Base-by-base conservation (phyloP, 2,113 vertebrate genomes). In the Promerops cafer region DNA sequence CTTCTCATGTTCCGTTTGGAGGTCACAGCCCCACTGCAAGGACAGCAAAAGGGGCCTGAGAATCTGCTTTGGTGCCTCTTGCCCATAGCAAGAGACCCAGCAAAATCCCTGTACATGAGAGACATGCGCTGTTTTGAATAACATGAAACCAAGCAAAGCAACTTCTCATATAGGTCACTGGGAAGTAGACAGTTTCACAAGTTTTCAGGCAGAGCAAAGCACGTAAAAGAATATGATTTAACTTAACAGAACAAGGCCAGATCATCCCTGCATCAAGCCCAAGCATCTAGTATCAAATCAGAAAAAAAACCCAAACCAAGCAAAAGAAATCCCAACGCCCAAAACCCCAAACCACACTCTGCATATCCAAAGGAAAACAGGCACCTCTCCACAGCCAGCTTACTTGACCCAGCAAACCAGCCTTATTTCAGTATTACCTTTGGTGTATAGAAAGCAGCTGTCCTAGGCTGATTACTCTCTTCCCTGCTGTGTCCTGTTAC, bases 1-100 rank as follows among this genome's bases (percentile, higher is more conserved):
- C 95, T 99, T 99, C 93, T 99, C 99, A 31, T 99, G 99, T 72
- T 99, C 99, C 1, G 98, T 99, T 76, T 99, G 98, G 84, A 99
- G 98, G 97, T 99, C 99, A 92, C 97, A 97, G 50, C 99, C 99
- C 99, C 99, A 99, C 99, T 99, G 97, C 47, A 94, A 94, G 90
- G 93, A 97, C 40, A 91, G 66, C 24, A 74, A 92, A 83, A 83
- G 11, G 20, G 23, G 49, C 11, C 21, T 72, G 42, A 7, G 31
- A 79, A 77, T 16, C 37, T 87, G 50, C 40, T 71, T 40, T 45
- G 31, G 39, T 80, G 42, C 37, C 44, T 42, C 45, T 65, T 30
- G 27, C 23, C 40, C 26, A 16, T 3, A 39, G 68, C 54, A 90
- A 88, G 56, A 92, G 42, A 83, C 16, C 27, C 28, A 49, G 68